phyloP scores from a whole-genome alignment of 2,113 vertebrate genomes.

The Charadrius vociferus region DNA sequence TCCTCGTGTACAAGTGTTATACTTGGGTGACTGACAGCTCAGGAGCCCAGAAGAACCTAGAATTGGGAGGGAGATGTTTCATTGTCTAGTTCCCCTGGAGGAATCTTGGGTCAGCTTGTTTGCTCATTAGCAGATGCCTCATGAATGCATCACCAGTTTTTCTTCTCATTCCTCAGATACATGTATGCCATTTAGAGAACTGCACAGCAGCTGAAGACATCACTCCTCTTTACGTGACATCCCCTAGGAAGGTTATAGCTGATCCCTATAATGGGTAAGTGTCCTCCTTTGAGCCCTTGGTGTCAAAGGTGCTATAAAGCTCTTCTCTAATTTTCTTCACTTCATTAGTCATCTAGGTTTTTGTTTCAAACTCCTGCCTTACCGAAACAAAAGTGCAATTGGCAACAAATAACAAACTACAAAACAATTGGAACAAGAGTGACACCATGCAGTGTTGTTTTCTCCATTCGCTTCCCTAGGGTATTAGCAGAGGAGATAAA shows the following conservation, averaged over 20 bases:
- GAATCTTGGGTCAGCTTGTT: not conserved
- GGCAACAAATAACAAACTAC: not conserved
- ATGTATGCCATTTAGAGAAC: slow-evolving; percentile 72
- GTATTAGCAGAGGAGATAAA: not conserved
- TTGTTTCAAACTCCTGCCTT: not conserved
- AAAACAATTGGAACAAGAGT: not conserved
- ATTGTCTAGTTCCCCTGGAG: not conserved
- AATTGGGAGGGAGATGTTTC: not conserved
- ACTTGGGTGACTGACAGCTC: not conserved
- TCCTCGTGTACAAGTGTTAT: not conserved
- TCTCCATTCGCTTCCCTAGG: not conserved
- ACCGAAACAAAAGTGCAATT: not conserved
- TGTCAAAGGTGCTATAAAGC: not conserved
- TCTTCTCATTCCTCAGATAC: slow-evolving; percentile 66
- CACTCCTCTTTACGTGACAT: slow-evolving; percentile 31
- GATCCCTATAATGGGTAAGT: slow-evolving; percentile 82
- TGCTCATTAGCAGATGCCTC: not conserved
- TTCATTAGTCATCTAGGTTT: not conserved
- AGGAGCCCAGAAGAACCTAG: not conserved
- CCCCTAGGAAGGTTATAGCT: slow-evolving; percentile 73
- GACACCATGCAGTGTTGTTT: not conserved
- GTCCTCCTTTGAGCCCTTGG: not conserved
- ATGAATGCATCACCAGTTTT: not conserved
- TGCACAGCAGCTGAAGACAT: slow-evolving; percentile 69
- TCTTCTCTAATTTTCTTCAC: not conserved